Evolutionary conservation across 2,797 vertebrate genomes (phyloP).

Genomic region (Acanthurus lineatus): DNA sequence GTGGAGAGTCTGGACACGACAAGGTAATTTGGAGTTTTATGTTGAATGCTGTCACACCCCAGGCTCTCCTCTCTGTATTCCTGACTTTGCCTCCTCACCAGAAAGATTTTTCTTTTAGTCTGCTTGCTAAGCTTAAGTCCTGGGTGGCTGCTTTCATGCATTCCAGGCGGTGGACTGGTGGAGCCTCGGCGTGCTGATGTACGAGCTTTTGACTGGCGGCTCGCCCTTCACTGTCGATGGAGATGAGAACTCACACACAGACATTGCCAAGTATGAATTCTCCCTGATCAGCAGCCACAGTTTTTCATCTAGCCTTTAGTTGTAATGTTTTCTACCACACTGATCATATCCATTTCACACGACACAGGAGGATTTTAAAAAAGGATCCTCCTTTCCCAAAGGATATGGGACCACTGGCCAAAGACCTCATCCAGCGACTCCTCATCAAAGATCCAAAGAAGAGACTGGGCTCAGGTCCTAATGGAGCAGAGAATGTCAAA

Average conservation of each 20-base stretch:
- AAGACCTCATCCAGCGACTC: slow-evolving; percentile 94
- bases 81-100: neutral
- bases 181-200: slow-evolving; percentile 98
- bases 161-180: slow-evolving; percentile 98
- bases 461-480: slow-evolving; percentile 92
- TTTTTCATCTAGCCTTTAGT: neutral
- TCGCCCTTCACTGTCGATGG: slow-evolving; percentile 99
- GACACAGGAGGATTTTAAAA: slow-evolving; percentile 95
- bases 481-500: slow-evolving; percentile 93
- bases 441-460: slow-evolving; percentile 96
- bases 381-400: slow-evolving; percentile 96
- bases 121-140: slow-evolving; percentile 38
- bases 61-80: neutral
- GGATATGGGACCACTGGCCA: slow-evolving; percentile 93
- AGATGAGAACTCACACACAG: slow-evolving; percentile 96
- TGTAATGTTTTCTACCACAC: slow-evolving; percentile 4
- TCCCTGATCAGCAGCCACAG: neutral
- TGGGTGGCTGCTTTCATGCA: slow-evolving; percentile 30
- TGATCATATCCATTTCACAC: slow-evolving; percentile 55
- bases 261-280: slow-evolving; percentile 93
- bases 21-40: slow-evolving; percentile 86
- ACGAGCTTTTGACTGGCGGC: slow-evolving; percentile 96
- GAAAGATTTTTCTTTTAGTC: slow-evolving; percentile 35
- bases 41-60: neutral
- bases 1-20: slow-evolving; percentile 95